These are phyloP conservation scores for Melanerpes formicivorus DNA, from an alignment of 2,113 vertebrate species.

Conservation along the genomic window DNA sequence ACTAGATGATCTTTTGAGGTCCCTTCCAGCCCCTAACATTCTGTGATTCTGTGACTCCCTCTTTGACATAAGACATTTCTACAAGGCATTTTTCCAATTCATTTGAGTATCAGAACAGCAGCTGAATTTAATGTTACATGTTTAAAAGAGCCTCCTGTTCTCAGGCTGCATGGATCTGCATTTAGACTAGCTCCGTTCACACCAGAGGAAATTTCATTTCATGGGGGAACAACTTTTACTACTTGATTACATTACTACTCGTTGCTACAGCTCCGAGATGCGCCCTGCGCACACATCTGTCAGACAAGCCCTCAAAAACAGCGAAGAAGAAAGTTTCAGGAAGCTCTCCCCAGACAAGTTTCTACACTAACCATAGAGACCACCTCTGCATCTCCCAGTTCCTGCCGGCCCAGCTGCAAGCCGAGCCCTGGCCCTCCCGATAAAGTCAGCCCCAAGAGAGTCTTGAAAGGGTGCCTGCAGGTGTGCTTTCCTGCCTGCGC, in stretches of 20 bases:
- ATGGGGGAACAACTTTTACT: background rate
- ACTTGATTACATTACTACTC: background rate
- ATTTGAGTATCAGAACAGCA: background rate
- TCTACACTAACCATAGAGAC: conserved; percentile 53
- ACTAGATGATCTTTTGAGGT: no score
- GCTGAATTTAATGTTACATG: background rate
- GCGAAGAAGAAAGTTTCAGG: conserved; percentile 50
- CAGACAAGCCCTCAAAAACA: background rate
- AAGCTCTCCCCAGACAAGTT: conserved; percentile 42
- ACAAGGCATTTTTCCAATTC: background rate
- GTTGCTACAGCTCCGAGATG: background rate
- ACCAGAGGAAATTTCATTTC: background rate
- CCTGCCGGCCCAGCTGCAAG: conserved; percentile 51
- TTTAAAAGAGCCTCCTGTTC: background rate
- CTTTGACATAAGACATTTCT: background rate
- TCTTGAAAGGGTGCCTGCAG: conserved; percentile 37
- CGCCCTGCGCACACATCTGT: background rate
- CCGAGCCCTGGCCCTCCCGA: background rate
- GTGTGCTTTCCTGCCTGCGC: conserved; percentile 37
- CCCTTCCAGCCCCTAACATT: no score
- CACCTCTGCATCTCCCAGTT: conserved; percentile 40
- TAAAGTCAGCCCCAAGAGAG: background rate
- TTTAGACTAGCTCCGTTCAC: background rate
- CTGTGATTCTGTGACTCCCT: no score
- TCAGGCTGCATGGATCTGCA: accelerated